phyloP scores from a whole-genome alignment of 2,888 invertebrate species.

The Melanargia galathea region DNA sequence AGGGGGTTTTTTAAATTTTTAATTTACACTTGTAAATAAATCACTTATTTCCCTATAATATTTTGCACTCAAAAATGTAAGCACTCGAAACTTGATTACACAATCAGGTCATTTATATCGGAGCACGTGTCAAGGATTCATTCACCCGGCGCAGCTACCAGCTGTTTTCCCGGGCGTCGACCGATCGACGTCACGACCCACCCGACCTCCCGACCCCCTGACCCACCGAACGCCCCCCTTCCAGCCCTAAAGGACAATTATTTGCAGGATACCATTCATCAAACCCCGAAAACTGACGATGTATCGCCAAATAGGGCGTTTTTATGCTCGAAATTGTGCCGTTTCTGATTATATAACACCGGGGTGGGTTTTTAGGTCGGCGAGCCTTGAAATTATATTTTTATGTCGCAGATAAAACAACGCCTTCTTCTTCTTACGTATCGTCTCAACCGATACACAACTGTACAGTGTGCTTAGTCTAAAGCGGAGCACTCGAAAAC shows the following conservation, averaged over 20 bases:
- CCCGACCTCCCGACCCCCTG: conserved; percentile 14
- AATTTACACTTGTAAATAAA: too few relatives aligned
- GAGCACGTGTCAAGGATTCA: conserved; percentile 35
- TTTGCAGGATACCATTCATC: conserved; percentile 74
- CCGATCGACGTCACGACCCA: conserved; percentile 66
- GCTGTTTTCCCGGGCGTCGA: conserved; percentile 61
- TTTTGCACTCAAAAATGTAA: background rate
- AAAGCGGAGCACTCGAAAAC: too few relatives aligned
- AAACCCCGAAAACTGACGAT: conserved; percentile 44
- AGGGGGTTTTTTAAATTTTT: too few relatives aligned
- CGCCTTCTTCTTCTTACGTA: background rate
- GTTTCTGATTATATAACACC: conserved; percentile 33
- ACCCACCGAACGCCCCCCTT: conserved; percentile 22
- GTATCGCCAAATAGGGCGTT: conserved; percentile 38
- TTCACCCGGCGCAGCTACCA: conserved; percentile 47
- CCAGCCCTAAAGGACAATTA: conserved; percentile 61
- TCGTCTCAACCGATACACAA: too few relatives aligned
- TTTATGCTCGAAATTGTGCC: conserved; percentile 32
- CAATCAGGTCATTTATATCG: conserved; percentile 31
- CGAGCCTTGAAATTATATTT: conserved; percentile 8
- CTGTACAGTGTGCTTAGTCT: too few relatives aligned
- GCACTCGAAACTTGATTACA: conserved; percentile 1
- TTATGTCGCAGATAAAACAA: conserved; percentile 13
- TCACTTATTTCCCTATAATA: background rate
- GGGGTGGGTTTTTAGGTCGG: conserved; percentile 10